A percentile compares a stretch with the other conserved stretches of the same genome.
phyloP scores from a whole-genome alignment of 2,888 invertebrate species.

The Allacma fusca region DNA sequence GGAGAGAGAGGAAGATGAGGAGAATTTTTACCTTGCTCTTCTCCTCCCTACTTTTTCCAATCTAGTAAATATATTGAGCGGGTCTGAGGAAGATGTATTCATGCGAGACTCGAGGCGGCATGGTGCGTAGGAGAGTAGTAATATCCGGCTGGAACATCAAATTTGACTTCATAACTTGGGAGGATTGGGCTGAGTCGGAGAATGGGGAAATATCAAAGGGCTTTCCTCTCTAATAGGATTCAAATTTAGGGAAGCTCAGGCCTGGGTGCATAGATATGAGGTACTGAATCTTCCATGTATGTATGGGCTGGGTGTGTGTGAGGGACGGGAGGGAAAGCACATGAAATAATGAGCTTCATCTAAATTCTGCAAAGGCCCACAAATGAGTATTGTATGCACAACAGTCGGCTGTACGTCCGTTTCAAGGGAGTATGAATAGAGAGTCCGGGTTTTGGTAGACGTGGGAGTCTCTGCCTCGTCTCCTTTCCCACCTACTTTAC shows the following conservation, averaged over 20 bases:
- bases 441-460: no score
- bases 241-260: no score
- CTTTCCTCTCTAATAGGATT: no score
- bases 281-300: constrained; percentile 2
- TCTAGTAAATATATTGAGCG: no score
- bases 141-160: constrained; percentile 36
- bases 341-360: constrained; percentile 42
- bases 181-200: no score
- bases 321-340: constrained; percentile 1
- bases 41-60: no score
- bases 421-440: no score
- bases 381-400: constrained; percentile 35
- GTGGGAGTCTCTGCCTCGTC: neutral
- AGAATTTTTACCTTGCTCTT: no score
- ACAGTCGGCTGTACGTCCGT: no score
- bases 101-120: neutral
- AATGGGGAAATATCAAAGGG: neutral
- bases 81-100: neutral
- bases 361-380: constrained; percentile 43
- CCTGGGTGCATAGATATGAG: neutral
- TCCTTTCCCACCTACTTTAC: constrained; percentile 38
- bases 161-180: neutral
- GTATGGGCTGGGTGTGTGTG: neutral
- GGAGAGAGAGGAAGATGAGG: no score
- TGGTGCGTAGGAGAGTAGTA: no score